These are phyloP conservation scores for Porites divaricata DNA, from an alignment of 92 coral and sea anemone genomes.

Conservation along the genomic window DNA sequence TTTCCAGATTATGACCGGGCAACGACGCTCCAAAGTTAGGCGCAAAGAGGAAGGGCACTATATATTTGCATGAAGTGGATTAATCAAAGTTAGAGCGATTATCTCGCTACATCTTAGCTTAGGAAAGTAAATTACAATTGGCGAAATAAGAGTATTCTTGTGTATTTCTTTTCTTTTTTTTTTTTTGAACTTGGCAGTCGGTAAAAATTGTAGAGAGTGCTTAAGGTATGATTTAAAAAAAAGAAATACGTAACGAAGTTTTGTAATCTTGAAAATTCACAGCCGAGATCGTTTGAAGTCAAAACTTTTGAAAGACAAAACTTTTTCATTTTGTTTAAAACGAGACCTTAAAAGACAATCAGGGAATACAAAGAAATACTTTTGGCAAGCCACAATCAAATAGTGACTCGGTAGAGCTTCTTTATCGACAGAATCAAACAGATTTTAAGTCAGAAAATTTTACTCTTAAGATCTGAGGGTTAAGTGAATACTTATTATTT, in stretches of 20 bases:
- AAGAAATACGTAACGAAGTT: not conserved
- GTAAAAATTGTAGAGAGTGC: not conserved
- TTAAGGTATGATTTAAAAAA: not conserved
- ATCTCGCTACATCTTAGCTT: constrained; percentile 1
- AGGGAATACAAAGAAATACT: no score
- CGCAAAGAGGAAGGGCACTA: constrained; percentile 40
- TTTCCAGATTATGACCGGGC: constrained; percentile 28
- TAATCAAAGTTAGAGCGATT: constrained; percentile 45
- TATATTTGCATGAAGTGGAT: constrained; percentile 31
- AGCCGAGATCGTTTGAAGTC: not conserved
- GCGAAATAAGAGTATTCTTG: not conserved
- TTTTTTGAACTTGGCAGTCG: not conserved
- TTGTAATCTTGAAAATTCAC: not conserved
- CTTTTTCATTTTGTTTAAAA: no score
- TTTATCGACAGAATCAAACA: no score
- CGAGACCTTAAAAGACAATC: not conserved
- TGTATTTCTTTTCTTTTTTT: no score
- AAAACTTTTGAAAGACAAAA: not conserved
- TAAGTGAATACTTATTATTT: no score
- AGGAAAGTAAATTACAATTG: not conserved
- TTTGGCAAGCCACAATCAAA: no score
- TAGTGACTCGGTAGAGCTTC: no score
- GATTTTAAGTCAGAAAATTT: no score
- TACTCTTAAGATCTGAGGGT: no score
- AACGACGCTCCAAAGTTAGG: constrained; percentile 22